Base-by-base conservation (phyloP, 1,140 invertebrate genomes). In the Trichonephila clavata region DNA sequence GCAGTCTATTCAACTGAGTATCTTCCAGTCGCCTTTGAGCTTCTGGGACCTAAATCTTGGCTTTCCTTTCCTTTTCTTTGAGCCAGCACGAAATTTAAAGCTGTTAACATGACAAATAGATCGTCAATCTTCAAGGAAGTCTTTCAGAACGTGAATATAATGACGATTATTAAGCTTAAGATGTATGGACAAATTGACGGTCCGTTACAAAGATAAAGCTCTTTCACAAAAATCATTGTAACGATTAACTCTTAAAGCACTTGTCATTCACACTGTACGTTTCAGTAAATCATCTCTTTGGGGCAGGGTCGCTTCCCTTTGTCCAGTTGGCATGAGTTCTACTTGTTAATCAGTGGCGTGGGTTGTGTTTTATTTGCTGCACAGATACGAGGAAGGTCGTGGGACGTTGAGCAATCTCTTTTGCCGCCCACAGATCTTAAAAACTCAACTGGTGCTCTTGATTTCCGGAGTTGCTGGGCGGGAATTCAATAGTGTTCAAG, bases 321-420 rank as follows among this genome's bases (percentile, higher is more conserved):
- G 86, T 87, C 86, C 86, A 87, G 59, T 87, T 87, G 86, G 86
- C 59, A 87, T 61, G 59, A 86, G 86, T 59, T 87, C 86, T 87
- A 87, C 61, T 87, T 87, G 86, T 87, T 87, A 87, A 87, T 43
- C 86, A 59, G 61, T 43, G 61, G 86, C 86, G 86, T 87, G 61
- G 86, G 86, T 39, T 87, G 87, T 68, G 32, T 77, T 89, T 50
- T 89, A 50, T 77, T 89, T 89, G 87, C 87, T 89, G 27, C 60
- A 27, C 81, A 84, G 71, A 57, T 84, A 59, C 24, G n/a, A 57
- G 24, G 59, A 87, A 87, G 87, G 87, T 77, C 87, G 65, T 86
- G 60, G 84, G 84, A 61, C 16, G 84, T 89, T 89, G 87, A 77
- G 87, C 87, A 89, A 89, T 68, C 65, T 89, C n/a, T 87, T 87